These are phyloP conservation scores for Psittacus erithacus DNA, from an alignment of 2,113 vertebrate species.

Conservation along the genomic window DNA sequence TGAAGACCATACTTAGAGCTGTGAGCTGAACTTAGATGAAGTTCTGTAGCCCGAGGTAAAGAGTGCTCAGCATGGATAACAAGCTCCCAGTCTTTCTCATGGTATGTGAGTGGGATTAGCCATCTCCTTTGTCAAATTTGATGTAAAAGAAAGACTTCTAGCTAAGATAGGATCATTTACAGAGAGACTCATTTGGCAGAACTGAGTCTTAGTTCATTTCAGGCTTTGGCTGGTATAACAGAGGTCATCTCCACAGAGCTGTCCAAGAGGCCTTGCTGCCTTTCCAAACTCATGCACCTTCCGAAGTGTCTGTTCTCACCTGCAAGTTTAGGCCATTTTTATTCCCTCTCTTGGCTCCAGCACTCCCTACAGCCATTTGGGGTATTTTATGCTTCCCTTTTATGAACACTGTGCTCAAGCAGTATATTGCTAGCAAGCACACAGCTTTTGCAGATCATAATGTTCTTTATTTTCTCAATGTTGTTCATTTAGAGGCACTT, in stretches of 20 bases:
- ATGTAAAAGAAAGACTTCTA: not conserved
- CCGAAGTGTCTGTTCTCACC: not conserved
- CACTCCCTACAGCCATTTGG: not conserved
- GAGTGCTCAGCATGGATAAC: not conserved
- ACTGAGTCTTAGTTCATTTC: not conserved
- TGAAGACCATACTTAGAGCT: not conserved
- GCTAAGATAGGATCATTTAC: not conserved
- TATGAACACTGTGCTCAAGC: not conserved
- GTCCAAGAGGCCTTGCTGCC: not conserved
- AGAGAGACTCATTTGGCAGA: not conserved
- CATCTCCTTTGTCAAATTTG: not conserved
- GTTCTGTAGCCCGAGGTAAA: not conserved
- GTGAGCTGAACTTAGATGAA: not conserved
- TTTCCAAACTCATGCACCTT: not conserved
- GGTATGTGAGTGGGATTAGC: not conserved
- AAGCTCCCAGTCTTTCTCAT: not conserved
- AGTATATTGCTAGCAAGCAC: not conserved
- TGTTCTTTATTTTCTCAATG: not conserved
- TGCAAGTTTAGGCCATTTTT: not conserved
- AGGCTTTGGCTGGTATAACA: not conserved
- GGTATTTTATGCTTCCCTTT: not conserved
- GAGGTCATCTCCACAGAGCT: rapidly evolving
- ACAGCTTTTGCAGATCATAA: not conserved
- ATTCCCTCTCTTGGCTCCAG: not conserved
- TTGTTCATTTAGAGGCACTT: not conserved